Conservation (phyloP, 2,113 vertebrate species). For the Panthera leo region DNA sequence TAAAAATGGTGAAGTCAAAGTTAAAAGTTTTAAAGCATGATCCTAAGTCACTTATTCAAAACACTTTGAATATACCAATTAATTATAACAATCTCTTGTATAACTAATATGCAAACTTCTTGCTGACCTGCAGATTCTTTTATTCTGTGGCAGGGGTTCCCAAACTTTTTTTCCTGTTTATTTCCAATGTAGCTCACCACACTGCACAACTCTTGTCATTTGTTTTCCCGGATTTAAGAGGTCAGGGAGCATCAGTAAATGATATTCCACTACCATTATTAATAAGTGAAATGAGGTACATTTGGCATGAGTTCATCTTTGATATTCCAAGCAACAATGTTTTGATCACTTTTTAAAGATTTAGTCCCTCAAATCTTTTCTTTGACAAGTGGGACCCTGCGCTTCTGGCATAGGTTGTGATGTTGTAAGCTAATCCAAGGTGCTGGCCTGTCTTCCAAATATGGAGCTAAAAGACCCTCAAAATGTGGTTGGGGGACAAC, state of each 20-base stretch:
- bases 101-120: background rate
- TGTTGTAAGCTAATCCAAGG: background rate
- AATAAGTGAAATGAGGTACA: background rate
- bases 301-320: background rate
- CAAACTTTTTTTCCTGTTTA: background rate
- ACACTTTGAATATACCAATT: background rate
- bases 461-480: background rate
- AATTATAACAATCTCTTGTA: background rate
- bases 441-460: background rate
- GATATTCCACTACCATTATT: background rate
- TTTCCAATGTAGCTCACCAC: accelerated
- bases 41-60: background rate
- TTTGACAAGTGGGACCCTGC: background rate
- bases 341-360: background rate
- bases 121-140: background rate
- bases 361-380: background rate
- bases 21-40: background rate
- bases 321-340: background rate
- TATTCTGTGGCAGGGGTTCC: background rate
- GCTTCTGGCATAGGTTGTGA: background rate
- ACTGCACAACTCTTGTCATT: background rate
- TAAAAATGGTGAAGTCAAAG: background rate
- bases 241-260: background rate
- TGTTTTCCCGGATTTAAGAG: background rate
- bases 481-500: background rate